Conservation (phyloP, 1,140 invertebrate genomes). For the Drosophila miranda region DNA sequence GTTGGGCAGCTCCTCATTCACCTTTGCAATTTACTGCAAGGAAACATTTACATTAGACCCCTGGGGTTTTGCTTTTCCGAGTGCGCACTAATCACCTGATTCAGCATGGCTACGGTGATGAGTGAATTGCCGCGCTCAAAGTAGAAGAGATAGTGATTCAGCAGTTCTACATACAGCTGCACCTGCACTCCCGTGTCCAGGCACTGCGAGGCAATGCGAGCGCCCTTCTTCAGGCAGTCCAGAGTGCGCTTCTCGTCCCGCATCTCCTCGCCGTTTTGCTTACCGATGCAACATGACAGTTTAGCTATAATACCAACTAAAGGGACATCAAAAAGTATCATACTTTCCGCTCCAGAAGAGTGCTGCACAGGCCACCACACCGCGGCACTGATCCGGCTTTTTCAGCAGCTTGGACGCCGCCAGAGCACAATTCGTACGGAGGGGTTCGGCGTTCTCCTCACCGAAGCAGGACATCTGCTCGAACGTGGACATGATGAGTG, state of each 20-base stretch:
- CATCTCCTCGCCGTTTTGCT: slow-evolving; percentile 84
- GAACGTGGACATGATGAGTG: slow-evolving; percentile 96
- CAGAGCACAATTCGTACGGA: slow-evolving; percentile 96
- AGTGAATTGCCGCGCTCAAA: slow-evolving; percentile 95
- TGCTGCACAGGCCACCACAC: slow-evolving; percentile 95
- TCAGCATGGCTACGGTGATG: slow-evolving; percentile 85
- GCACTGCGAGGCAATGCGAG: slow-evolving; percentile 97
- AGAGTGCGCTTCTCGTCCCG: slow-evolving; percentile 95
- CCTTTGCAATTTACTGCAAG: slow-evolving; percentile 94
- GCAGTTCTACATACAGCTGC: slow-evolving; percentile 96
- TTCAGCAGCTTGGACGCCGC: slow-evolving; percentile 97
- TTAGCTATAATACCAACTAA: background rate
- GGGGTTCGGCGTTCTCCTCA: slow-evolving; percentile 98
- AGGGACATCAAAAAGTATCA: background rate
- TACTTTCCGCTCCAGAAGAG: slow-evolving; percentile 97
- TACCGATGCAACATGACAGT: slow-evolving; percentile 79
- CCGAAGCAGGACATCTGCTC: slow-evolving; percentile 97
- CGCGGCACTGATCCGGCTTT: slow-evolving; percentile 98
- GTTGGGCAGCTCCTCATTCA: slow-evolving; percentile 95
- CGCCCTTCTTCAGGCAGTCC: slow-evolving; percentile 98
- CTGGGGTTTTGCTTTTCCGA: too few relatives aligned
- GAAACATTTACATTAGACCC: background rate
- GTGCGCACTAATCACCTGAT: slow-evolving; percentile 82
- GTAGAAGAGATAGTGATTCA: slow-evolving; percentile 97
- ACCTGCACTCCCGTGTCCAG: slow-evolving; percentile 99